These are phyloP conservation scores for Drosophila peninsularis DNA, from an alignment of 2,888 invertebrate species.

Conservation along the genomic window DNA sequence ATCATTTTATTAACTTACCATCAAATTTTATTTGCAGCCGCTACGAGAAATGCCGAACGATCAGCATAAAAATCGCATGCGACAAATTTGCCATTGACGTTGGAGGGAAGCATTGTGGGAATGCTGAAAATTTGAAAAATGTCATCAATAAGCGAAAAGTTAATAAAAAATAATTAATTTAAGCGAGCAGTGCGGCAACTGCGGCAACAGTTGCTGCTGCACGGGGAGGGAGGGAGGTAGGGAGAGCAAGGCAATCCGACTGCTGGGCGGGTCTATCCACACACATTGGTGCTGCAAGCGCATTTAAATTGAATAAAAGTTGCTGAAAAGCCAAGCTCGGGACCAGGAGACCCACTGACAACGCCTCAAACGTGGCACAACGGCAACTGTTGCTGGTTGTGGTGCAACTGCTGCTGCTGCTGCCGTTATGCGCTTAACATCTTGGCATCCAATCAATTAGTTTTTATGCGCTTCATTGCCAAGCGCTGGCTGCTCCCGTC, in stretches of 20 bases:
- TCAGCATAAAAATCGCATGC: conserved; percentile 72
- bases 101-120: conserved; percentile 33
- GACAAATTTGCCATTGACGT: conserved; percentile 68
- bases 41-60: conserved; percentile 62
- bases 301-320: conserved; percentile 78
- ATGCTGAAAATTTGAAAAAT: conserved; percentile 74
- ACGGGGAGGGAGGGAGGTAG: background rate
- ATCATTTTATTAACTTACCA: conserved; percentile 69
- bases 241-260: background rate
- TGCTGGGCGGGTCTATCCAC: conserved; percentile 49
- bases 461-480: conserved; percentile 79
- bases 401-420: conserved; percentile 26
- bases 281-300: conserved; percentile 66
- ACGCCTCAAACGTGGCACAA: conserved; percentile 59
- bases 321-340: conserved; percentile 55
- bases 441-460: conserved; percentile 81
- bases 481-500: conserved; percentile 45
- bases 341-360: conserved; percentile 47
- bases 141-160: conserved; percentile 79
- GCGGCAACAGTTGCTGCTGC: conserved; percentile 13
- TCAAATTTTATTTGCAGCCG: conserved; percentile 58
- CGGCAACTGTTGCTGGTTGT: conserved; percentile 50
- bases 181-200: conserved; percentile 52
- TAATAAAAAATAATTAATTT: conserved; percentile 81
- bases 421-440: conserved; percentile 76